Conservation (phyloP, 2,113 vertebrate species). For the Podocnemis expansa region DNA sequence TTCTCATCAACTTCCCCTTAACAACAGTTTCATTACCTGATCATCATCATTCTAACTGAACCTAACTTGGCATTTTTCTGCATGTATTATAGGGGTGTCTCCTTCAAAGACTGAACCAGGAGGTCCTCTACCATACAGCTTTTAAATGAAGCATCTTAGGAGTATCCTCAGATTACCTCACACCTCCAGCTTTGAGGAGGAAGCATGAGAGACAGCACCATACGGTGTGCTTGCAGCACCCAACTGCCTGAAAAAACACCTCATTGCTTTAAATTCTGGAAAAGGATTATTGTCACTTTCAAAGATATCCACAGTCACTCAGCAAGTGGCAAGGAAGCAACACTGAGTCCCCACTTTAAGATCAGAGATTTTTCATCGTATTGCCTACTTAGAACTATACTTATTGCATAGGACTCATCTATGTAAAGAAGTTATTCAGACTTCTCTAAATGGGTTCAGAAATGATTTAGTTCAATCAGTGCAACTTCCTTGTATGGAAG, state of each 20-base stretch:
- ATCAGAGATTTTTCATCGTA: not conserved
- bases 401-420: slow-evolving; percentile 13
- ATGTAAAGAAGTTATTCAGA: slow-evolving; percentile 12
- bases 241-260: not conserved
- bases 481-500: not conserved
- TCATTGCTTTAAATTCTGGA: fast-evolving
- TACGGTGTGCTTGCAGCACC: not conserved
- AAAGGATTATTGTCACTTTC: not conserved
- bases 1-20: not conserved
- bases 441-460: slow-evolving; percentile 17
- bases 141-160: not conserved
- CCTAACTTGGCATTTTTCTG: not conserved
- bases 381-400: not conserved
- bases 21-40: not conserved
- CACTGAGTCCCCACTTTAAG: not conserved
- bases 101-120: not conserved
- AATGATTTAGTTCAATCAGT: slow-evolving; percentile 23
- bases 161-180: not conserved
- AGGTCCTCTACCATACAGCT: fast-evolving
- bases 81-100: not conserved
- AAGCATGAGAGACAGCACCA: fast-evolving
- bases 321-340: not conserved
- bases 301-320: not conserved
- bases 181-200: not conserved
- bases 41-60: not conserved